Evolutionary conservation across 2,797 vertebrate species (phyloP).

Genomic region (Macropodus opercularis): DNA sequence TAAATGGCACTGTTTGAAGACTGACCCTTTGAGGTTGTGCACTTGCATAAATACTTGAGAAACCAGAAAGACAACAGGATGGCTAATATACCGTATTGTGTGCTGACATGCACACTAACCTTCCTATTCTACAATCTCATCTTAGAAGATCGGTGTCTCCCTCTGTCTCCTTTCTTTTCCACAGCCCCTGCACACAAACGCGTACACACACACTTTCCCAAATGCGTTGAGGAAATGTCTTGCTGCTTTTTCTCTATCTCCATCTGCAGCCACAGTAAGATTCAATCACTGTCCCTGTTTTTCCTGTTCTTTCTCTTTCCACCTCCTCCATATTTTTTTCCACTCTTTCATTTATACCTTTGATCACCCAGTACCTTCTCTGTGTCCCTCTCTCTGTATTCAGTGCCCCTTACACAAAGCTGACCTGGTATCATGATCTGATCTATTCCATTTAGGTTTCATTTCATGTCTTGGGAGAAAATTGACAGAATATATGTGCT

Average conservation of each 20-base stretch:
- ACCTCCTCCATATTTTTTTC: conserved; percentile 19
- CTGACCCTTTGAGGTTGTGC: background rate
- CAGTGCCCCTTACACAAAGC: background rate
- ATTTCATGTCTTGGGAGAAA: background rate
- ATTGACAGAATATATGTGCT: too few relatives aligned
- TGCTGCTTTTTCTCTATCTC: conserved; percentile 40
- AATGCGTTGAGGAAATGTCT: conserved; percentile 49
- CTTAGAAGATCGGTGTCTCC: conserved; percentile 26
- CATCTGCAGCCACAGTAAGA: conserved; percentile 54
- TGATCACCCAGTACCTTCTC: conserved; percentile 19
- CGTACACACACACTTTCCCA: conserved; percentile 13
- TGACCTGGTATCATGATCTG: background rate
- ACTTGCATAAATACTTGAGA: background rate
- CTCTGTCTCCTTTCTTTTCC: conserved; percentile 4
- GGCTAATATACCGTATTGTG: background rate
- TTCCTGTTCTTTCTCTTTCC: conserved; percentile 8
- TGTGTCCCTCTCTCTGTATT: background rate
- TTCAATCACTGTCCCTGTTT: conserved; percentile 59
- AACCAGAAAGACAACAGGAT: background rate
- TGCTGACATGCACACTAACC: too few relatives aligned
- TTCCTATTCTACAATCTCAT: too few relatives aligned
- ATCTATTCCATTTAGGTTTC: conserved; percentile 12
- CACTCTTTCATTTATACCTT: conserved; percentile 37
- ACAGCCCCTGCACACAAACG: background rate
- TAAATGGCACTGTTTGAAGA: background rate